Percentiles rank a stretch among this genome's conserved stretches.
Conservation (phyloP, 2,888 invertebrate species). For the Lydus trimaculatus region DNA sequence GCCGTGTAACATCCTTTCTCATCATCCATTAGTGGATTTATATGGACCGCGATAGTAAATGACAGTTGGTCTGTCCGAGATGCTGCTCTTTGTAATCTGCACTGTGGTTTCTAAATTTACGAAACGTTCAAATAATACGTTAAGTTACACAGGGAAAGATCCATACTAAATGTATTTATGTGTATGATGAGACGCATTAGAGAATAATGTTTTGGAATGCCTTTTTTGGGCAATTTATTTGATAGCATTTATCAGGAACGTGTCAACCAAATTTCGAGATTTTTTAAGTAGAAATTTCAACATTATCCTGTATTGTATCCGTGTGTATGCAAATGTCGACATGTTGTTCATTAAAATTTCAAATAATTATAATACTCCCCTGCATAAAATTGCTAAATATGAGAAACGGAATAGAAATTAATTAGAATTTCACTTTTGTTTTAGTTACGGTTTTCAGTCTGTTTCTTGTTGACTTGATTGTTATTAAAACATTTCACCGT, state of each 20-base stretch:
- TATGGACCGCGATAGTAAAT: conserved; percentile 35
- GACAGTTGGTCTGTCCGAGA: conserved; percentile 33
- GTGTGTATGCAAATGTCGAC: not conserved
- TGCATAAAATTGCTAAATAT: not conserved
- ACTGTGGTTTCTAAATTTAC: conserved; percentile 29
- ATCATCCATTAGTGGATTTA: conserved; percentile 31
- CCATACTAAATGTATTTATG: too few species aligned
- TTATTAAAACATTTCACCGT: not conserved
- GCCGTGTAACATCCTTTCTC: conserved; percentile 26
- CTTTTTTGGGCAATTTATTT: not conserved
- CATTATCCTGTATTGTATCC: not conserved
- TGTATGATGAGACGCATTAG: not conserved
- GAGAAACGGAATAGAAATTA: not conserved
- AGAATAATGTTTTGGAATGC: not conserved
- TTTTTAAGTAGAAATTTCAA: not conserved
- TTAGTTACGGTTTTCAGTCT: not conserved
- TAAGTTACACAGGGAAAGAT: not conserved
- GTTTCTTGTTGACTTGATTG: not conserved
- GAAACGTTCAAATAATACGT: conserved; percentile 13
- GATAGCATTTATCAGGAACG: not conserved
- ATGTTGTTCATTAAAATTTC: not conserved
- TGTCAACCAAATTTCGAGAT: not conserved
- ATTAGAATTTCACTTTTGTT: conserved; percentile 6
- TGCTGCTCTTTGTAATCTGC: conserved; percentile 32
- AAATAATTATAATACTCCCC: conserved; percentile 3